Conservation (phyloP, 2,797 vertebrate species). For the Enteromius viviparus region DNA sequence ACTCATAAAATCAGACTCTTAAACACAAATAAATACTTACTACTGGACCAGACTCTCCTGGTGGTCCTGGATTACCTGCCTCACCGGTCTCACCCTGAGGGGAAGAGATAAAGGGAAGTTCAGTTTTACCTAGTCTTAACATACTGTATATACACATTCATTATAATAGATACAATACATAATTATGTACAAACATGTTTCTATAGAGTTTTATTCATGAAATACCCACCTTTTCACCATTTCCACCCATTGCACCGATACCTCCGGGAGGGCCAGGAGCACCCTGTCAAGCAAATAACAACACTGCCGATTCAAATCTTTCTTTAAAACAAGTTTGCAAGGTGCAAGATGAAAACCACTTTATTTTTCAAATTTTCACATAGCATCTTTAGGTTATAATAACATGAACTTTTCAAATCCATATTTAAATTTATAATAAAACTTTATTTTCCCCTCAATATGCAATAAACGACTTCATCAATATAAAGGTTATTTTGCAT, state of each 20-base stretch:
- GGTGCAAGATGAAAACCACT: no score
- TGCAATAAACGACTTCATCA: no score
- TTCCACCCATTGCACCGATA: conserved; percentile 87
- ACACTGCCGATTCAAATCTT: background rate
- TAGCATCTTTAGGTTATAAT: no score
- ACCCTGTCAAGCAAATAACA: conserved; percentile 78
- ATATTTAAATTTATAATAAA: no score
- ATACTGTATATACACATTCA: background rate
- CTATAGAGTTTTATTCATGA: background rate
- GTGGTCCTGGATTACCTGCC: conserved; percentile 93
- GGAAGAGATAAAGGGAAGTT: conserved; percentile 1
- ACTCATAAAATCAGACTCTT: background rate
- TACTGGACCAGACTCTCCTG: conserved; percentile 86
- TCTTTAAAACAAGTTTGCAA: background rate
- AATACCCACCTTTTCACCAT: conserved; percentile 91
- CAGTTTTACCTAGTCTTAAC: background rate
- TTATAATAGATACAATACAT: background rate
- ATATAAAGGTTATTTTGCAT: no score
- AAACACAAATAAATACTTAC: conserved; percentile 78
- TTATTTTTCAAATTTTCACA: no score
- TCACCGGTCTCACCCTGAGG: conserved; percentile 93
- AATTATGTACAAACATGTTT: background rate
- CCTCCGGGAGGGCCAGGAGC: conserved; percentile 94
- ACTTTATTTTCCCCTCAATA: no score
- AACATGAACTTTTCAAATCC: no score